phyloP scores from a whole-genome alignment of 1,140 invertebrate genomes.

The Cataglyphis hispanica region DNA sequence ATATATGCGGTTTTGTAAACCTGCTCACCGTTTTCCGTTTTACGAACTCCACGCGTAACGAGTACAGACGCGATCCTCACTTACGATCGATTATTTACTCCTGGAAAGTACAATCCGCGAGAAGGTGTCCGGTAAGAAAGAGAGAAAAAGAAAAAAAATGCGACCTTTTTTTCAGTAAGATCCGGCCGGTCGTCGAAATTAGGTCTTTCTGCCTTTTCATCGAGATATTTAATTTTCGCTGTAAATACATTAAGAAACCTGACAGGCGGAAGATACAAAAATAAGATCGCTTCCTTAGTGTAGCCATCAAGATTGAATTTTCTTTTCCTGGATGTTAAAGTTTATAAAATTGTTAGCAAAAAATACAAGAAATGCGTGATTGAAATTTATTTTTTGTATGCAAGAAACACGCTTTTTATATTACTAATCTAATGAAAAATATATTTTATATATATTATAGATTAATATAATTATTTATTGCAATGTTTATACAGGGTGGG shows the following conservation, averaged over 20 bases:
- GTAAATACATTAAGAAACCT: neutral
- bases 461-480: neutral
- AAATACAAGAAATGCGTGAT: neutral
- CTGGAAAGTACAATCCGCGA: slow-evolving; percentile 22
- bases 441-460: neutral
- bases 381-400: neutral
- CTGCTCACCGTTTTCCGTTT: slow-evolving; percentile 66
- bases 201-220: neutral
- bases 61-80: neutral
- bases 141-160: neutral
- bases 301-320: slow-evolving; percentile 6
- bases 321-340: neutral
- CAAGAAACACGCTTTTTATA: neutral
- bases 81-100: slow-evolving; percentile 21
- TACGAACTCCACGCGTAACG: slow-evolving; percentile 46
- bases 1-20: slow-evolving; percentile 33
- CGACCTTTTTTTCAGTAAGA: neutral
- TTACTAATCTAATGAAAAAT: neutral
- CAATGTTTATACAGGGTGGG: neutral
- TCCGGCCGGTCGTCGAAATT: slow-evolving; percentile 35
- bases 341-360: neutral
- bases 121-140: neutral
- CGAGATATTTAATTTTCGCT: slow-evolving; percentile 1
- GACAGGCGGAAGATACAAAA: neutral
- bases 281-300: slow-evolving; percentile 2